Evolutionary conservation across 2,797 vertebrate species (phyloP).

Genomic region (Bradypus variegatus): DNA sequence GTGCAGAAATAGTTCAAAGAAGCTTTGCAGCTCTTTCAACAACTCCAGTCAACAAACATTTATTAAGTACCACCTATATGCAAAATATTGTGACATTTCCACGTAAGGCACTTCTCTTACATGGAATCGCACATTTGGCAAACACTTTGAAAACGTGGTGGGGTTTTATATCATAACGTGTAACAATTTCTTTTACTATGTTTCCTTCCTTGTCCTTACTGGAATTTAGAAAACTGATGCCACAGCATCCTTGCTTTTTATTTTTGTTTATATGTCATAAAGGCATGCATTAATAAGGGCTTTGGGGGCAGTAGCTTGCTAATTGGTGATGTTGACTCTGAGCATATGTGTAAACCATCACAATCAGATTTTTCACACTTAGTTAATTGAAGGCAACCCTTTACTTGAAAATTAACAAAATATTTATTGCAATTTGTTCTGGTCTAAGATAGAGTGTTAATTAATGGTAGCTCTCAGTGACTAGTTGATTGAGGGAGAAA

Average conservation of each 20-base stretch:
- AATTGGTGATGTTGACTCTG: slow-evolving; percentile 36
- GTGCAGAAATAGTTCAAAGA: background rate
- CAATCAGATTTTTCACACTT: slow-evolving; percentile 53
- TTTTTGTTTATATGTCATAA: slow-evolving; percentile 37
- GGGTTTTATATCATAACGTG: slow-evolving; percentile 8
- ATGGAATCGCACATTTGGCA: background rate
- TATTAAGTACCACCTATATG: background rate
- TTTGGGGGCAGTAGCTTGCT: slow-evolving; percentile 37
- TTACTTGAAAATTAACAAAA: slow-evolving; percentile 57
- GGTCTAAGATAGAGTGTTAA: slow-evolving; percentile 35
- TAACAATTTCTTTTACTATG: slow-evolving; percentile 20
- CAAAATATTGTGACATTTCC: background rate
- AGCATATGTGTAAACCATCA: slow-evolving; percentile 22
- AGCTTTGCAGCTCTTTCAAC: background rate
- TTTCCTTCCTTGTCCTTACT: background rate
- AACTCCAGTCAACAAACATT: background rate
- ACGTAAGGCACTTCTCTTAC: background rate
- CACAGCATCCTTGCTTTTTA: background rate
- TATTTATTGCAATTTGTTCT: slow-evolving; percentile 52
- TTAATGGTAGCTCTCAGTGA: slow-evolving; percentile 18
- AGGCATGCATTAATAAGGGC: slow-evolving; percentile 32
- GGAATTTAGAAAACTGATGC: slow-evolving; percentile 38
- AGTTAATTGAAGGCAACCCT: slow-evolving; percentile 54
- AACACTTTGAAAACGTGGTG: slow-evolving; percentile 26
- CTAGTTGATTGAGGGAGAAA: background rate